Evolutionary conservation across 2,888 invertebrate genomes (phyloP).

Genomic region (Drosophila rellima): DNA sequence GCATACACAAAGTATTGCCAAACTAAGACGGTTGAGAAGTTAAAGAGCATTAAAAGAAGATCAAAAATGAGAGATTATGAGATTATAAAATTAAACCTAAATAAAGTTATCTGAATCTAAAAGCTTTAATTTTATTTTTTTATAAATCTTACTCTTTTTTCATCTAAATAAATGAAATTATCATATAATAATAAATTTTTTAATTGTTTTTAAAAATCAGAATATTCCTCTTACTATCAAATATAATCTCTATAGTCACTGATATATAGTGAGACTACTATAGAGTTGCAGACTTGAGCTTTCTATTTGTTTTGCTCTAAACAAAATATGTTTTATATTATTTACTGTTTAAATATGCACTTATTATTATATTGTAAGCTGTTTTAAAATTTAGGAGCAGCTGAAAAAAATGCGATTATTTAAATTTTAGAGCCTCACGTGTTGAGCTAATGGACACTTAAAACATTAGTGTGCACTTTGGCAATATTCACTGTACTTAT

Average conservation of each 20-base stretch:
- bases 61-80: too few relatives aligned
- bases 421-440: constrained; percentile 1
- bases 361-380: constrained; percentile 6
- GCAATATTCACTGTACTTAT: constrained; percentile 37
- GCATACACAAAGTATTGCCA: not conserved
- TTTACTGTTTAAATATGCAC: constrained; percentile 5
- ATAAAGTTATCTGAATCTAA: not conserved
- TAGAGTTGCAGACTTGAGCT: not conserved
- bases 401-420: constrained; percentile 20
- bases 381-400: constrained; percentile 9
- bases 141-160: too few relatives aligned
- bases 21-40: not conserved
- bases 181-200: too few relatives aligned
- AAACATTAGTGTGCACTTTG: constrained; percentile 9
- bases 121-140: not conserved
- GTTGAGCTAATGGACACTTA: not conserved
- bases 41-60: not conserved
- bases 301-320: not conserved
- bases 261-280: not conserved
- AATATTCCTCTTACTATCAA: too few relatives aligned
- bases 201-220: too few relatives aligned
- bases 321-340: not conserved
- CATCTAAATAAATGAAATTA: too few relatives aligned
- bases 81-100: not conserved
- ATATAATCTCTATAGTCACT: too few relatives aligned